Conservation (phyloP, 2,888 invertebrate species). For the Nasonia oneida region DNA sequence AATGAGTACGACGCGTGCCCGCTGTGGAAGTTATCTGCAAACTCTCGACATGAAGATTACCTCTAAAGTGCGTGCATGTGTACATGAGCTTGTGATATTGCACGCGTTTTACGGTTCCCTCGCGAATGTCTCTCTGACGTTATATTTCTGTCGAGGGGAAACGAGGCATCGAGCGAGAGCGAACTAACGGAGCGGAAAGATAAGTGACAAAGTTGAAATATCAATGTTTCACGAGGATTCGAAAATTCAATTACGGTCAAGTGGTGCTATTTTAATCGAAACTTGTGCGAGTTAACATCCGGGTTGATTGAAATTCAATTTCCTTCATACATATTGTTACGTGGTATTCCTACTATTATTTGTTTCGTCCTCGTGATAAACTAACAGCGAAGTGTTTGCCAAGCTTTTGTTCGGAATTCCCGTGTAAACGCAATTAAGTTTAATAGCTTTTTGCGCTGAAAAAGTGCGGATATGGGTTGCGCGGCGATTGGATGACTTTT, state of each 20-base stretch:
- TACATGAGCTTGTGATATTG: not conserved
- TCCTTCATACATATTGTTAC: conserved; percentile 1
- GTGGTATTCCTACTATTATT: conserved; percentile 2
- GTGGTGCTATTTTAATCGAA: conserved; percentile 20
- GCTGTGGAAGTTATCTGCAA: not conserved
- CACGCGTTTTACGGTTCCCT: not conserved
- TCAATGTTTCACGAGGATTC: conserved; percentile 10
- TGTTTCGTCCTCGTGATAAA: conserved; percentile 11
- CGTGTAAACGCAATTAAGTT: not conserved
- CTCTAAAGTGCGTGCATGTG: not conserved
- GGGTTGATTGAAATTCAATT: not conserved
- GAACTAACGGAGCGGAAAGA: not conserved
- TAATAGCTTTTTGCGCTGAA: conserved; percentile 9
- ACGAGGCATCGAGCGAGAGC: not conserved
- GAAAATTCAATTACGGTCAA: conserved; percentile 13
- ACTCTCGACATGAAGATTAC: conserved; percentile 6
- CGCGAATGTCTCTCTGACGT: not conserved
- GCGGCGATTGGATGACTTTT: not conserved
- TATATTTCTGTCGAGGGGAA: conserved; percentile 1
- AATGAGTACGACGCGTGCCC: not conserved
- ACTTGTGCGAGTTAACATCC: not conserved
- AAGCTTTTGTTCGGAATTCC: conserved; percentile 4
- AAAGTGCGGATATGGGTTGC: not conserved
- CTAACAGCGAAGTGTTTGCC: conserved; percentile 7
- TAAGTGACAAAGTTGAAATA: conserved; percentile 20